Conservation (phyloP, 2,888 invertebrate species). For the Euzetes globulus region DNA sequence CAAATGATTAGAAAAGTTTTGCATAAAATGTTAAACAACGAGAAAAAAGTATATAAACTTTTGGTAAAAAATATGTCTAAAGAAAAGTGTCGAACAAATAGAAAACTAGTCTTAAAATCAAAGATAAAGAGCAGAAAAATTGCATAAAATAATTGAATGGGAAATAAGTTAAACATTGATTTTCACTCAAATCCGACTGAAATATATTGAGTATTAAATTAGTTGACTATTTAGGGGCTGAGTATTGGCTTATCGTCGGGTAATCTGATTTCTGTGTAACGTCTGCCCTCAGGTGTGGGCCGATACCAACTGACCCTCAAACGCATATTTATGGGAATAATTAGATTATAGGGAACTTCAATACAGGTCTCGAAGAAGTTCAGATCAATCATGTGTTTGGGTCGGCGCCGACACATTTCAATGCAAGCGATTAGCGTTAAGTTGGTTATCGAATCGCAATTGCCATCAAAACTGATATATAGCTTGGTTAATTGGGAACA, state of each 20-base stretch:
- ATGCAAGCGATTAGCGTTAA: conserved; percentile 15
- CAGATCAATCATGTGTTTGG: neutral
- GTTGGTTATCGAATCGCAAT: conserved; percentile 19
- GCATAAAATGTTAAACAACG: no score
- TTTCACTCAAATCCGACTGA: no score
- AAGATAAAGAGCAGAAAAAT: no score
- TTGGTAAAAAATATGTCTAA: no score
- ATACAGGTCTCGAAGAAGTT: conserved; percentile 25
- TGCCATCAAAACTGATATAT: conserved; percentile 21
- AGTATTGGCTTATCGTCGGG: neutral
- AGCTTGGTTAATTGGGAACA: neutral
- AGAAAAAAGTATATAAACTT: no score
- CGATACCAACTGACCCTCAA: conserved; percentile 25
- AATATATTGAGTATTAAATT: no score
- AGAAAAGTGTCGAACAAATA: no score
- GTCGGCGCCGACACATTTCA: neutral
- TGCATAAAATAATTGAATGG: no score
- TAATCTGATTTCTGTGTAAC: conserved; percentile 21
- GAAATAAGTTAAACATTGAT: no score
- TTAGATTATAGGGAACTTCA: neutral
- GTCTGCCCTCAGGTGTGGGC: conserved; percentile 14
- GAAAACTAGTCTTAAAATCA: no score
- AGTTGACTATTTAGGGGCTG: neutral
- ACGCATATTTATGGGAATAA: neutral
- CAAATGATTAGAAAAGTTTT: no score